Evolutionary conservation across 2,888 invertebrate genomes (phyloP).

Genomic region (Yponomeuta plumbellus): DNA sequence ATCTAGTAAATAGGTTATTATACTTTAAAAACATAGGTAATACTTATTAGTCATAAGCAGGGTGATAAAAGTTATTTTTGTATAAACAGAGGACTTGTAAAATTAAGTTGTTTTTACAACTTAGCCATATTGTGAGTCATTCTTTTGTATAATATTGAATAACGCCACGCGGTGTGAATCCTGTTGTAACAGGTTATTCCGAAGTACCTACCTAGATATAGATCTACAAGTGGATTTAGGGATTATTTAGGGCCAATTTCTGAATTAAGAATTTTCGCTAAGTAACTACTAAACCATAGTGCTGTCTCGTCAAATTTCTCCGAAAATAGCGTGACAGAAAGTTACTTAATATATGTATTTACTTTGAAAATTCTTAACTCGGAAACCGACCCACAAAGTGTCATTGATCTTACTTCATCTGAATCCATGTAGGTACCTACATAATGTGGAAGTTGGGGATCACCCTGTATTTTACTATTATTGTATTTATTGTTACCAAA

Average conservation of each 20-base stretch:
- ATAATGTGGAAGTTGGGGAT: neutral
- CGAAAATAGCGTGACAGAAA: too few species aligned
- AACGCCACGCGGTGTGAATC: neutral
- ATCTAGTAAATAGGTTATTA: neutral
- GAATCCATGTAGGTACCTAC: neutral
- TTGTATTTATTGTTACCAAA: constrained; percentile 61
- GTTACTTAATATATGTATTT: too few species aligned
- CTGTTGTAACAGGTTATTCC: too few species aligned
- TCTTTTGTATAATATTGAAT: constrained; percentile 21
- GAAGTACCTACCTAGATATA: too few species aligned
- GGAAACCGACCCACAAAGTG: neutral
- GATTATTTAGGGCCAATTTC: too few species aligned
- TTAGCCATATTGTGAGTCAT: constrained; percentile 32
- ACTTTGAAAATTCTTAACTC: too few species aligned
- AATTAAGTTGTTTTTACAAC: constrained; percentile 24
- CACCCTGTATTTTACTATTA: constrained; percentile 21
- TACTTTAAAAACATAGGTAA: neutral
- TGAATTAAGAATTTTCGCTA: too few species aligned
- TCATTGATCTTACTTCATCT: neutral
- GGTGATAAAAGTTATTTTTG: constrained; percentile 34
- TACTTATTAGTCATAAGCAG: constrained; percentile 24
- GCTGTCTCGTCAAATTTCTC: too few species aligned
- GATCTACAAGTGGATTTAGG: too few species aligned
- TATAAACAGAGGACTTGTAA: constrained; percentile 5
- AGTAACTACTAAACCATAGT: too few species aligned